Evolutionary conservation across 2,888 invertebrate species (phyloP).

Genomic region (Nomada hirtipes): DNA sequence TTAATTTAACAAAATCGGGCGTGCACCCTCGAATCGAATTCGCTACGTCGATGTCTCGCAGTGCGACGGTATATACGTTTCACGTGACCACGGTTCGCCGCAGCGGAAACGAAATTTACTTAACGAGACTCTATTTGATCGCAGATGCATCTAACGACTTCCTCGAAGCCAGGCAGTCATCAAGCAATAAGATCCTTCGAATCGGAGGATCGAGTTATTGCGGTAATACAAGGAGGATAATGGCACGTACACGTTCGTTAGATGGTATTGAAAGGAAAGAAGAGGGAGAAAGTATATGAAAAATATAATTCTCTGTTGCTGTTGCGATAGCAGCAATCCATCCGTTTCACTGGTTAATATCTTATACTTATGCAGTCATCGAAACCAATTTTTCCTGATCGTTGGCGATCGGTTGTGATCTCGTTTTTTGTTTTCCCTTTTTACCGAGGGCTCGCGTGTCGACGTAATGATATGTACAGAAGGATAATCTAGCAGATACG

Average conservation of each 20-base stretch:
- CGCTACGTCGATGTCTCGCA: too few relatives aligned
- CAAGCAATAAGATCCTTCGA: conserved; percentile 6
- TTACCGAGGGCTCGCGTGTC: conserved; percentile 61
- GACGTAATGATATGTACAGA: conserved; percentile 64
- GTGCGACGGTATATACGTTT: background rate
- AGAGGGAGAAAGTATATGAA: background rate
- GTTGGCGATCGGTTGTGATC: conserved; percentile 37
- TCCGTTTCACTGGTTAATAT: background rate
- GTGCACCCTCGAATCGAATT: too few relatives aligned
- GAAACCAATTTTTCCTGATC: conserved; percentile 58
- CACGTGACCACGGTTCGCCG: background rate
- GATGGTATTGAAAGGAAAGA: background rate
- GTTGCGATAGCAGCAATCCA: conserved; percentile 7
- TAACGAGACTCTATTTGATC: conserved; percentile 21
- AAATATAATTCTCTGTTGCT: background rate
- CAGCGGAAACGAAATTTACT: conserved; percentile 25
- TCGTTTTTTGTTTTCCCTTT: conserved; percentile 11
- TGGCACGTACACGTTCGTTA: background rate
- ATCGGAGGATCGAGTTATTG: conserved; percentile 15
- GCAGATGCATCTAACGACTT: conserved; percentile 38
- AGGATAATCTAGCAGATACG: conserved; percentile 69
- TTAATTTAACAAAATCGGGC: background rate
- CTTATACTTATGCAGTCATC: conserved; percentile 37
- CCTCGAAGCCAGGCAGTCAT: conserved; percentile 10
- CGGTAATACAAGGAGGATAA: conserved; percentile 2